Evolutionary conservation across 2,113 vertebrate genomes (phyloP).

Genomic region (Albula glossodonta): DNA sequence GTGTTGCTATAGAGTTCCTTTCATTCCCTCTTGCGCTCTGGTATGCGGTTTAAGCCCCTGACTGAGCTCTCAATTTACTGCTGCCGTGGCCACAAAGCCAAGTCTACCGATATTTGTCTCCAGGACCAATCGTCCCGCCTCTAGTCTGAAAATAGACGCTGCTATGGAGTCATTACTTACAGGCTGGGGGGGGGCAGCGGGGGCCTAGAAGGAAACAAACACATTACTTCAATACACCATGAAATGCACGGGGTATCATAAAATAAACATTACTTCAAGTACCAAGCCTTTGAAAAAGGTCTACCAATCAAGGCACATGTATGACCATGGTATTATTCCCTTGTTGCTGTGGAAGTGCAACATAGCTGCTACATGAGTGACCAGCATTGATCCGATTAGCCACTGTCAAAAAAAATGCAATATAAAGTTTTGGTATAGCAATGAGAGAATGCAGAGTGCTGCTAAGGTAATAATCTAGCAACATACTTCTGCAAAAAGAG

Average conservation of each 20-base stretch:
- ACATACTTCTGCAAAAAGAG: too few relatives aligned
- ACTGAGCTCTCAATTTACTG: background rate
- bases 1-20: background rate
- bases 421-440: background rate
- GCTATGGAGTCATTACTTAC: constrained; percentile 72
- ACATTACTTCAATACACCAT: background rate
- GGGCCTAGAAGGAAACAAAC: constrained; percentile 64
- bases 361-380: too few relatives aligned
- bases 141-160: background rate
- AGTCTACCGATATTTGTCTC: background rate
- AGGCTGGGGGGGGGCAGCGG: constrained; percentile 76
- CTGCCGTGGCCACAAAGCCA: background rate
- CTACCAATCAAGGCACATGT: background rate
- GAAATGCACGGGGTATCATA: background rate
- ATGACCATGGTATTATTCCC: background rate
- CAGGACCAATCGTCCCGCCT: background rate
- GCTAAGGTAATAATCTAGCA: background rate
- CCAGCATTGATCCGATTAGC: too few relatives aligned
- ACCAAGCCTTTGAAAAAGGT: background rate
- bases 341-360: too few relatives aligned
- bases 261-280: background rate
- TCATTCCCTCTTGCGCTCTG: background rate
- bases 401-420: too few relatives aligned
- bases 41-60: background rate
- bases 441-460: background rate